These are phyloP conservation scores for Pogonocichla stellata DNA, from an alignment of 2,113 vertebrate genomes.

Conservation along the genomic window DNA sequence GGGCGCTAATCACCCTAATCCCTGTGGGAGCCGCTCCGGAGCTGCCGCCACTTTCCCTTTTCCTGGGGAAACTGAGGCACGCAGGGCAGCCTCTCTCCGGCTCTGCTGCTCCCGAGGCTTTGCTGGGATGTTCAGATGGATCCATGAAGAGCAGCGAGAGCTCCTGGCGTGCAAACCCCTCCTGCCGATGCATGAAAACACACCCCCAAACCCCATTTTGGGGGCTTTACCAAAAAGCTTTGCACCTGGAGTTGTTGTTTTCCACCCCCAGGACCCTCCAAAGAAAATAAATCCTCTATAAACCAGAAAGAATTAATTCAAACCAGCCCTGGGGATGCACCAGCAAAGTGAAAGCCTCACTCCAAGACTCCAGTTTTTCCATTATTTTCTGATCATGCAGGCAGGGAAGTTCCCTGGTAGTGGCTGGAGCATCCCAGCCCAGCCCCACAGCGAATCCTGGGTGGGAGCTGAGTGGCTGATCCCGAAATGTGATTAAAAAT, in stretches of 20 bases:
- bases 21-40: not conserved
- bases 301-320: not conserved
- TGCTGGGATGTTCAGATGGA: fast-evolving
- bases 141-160: too few relatives aligned
- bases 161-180: fast-evolving
- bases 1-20: not conserved
- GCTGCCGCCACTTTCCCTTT: not conserved
- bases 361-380: not conserved
- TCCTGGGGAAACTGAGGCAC: not conserved
- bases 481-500: not conserved
- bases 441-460: not conserved
- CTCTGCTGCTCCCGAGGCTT: not conserved
- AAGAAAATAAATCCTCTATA: not conserved
- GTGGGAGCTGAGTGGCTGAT: not conserved
- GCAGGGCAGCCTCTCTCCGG: fast-evolving
- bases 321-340: fast-evolving
- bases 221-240: not conserved
- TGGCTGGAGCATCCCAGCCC: not conserved
- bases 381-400: not conserved
- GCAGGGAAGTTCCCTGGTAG: not conserved
- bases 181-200: fast-evolving
- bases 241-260: not conserved
- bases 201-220: not conserved
- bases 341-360: not conserved
- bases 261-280: not conserved